phyloP scores from a whole-genome alignment of 2,113 vertebrate genomes.

The Collichthys lucidus region DNA sequence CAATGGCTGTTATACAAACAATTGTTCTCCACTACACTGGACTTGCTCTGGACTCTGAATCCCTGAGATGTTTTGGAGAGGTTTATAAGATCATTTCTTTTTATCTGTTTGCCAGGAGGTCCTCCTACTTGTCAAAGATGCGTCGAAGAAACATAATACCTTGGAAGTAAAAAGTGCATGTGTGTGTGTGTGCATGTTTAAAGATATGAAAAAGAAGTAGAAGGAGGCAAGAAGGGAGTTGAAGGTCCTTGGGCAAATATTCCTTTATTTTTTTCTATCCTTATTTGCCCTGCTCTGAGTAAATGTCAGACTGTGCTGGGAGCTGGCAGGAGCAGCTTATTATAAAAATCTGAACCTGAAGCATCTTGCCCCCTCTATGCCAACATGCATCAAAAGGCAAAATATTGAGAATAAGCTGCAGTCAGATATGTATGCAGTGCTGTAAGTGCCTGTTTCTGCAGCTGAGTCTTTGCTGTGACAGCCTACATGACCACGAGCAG shows the following conservation, averaged over 20 bases:
- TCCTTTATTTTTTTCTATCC: slow-evolving; percentile 40
- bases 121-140: slow-evolving; percentile 38
- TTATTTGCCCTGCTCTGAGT: slow-evolving; percentile 62
- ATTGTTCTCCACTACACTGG: slow-evolving; percentile 32
- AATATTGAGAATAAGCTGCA: slow-evolving; percentile 37
- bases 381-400: slow-evolving; percentile 48
- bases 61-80: slow-evolving; percentile 51
- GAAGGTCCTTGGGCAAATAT: slow-evolving; percentile 64
- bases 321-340: slow-evolving; percentile 63
- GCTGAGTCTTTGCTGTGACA: slow-evolving; percentile 11
- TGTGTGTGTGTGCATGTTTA: slow-evolving; percentile 2
- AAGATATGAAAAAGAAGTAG: slow-evolving; percentile 36
- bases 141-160: slow-evolving; percentile 44
- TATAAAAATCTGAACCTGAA: slow-evolving; percentile 65
- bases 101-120: slow-evolving; percentile 40
- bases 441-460: slow-evolving; percentile 18
- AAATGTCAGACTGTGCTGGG: slow-evolving; percentile 65
- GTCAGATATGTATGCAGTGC: slow-evolving; percentile 8
- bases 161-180: slow-evolving; percentile 32
- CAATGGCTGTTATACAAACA: slow-evolving; percentile 43
- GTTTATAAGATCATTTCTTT: slow-evolving; percentile 48
- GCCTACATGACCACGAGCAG: slow-evolving; percentile 20
- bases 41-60: slow-evolving; percentile 35
- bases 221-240: slow-evolving; percentile 18
- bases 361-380: slow-evolving; percentile 37